A percentile compares a stretch with the other conserved stretches of the same genome.
Conservation (phyloP, 2,888 invertebrate species). For the Invenusta paracnida region DNA sequence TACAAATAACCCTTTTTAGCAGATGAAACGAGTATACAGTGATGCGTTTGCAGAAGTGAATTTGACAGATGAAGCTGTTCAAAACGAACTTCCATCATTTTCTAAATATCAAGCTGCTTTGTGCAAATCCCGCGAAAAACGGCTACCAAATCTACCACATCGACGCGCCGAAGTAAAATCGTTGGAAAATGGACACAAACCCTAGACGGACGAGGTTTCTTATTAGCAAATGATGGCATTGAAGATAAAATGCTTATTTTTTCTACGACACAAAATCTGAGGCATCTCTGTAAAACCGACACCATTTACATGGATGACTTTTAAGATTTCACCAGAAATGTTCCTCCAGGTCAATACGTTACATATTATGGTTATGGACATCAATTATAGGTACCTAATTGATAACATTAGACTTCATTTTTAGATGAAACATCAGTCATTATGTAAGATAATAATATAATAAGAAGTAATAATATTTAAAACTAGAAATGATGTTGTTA, state of each 20-base stretch:
- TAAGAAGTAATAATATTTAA: too few relatives aligned
- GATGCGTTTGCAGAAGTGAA: slow-evolving; percentile 21
- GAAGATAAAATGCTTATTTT: slow-evolving; percentile 12
- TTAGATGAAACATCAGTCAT: too few relatives aligned
- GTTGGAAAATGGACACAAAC: not conserved
- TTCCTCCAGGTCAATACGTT: not conserved
- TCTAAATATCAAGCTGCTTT: slow-evolving; percentile 18
- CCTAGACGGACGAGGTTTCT: not conserved
- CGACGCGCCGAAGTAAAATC: not conserved
- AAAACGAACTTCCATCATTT: not conserved
- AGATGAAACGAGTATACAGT: not conserved
- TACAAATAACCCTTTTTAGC: not conserved
- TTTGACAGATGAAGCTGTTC: slow-evolving; percentile 12
- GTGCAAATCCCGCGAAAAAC: slow-evolving; percentile 12
- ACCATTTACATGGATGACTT: not conserved
- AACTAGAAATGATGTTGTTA: too few relatives aligned
- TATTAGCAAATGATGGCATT: slow-evolving; percentile 7
- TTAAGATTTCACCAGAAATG: not conserved
- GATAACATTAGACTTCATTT: too few relatives aligned
- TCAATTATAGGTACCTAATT: too few relatives aligned
- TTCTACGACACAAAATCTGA: not conserved
- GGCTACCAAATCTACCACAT: slow-evolving; percentile 21
- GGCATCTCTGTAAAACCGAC: not conserved
- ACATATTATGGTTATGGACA: slow-evolving; percentile 26
- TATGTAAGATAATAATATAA: too few relatives aligned